Evolutionary conservation across 2,888 invertebrate species (phyloP), one percentile per base, ranked within the genome.

Genomic region (Cephalotes varians): DNA sequence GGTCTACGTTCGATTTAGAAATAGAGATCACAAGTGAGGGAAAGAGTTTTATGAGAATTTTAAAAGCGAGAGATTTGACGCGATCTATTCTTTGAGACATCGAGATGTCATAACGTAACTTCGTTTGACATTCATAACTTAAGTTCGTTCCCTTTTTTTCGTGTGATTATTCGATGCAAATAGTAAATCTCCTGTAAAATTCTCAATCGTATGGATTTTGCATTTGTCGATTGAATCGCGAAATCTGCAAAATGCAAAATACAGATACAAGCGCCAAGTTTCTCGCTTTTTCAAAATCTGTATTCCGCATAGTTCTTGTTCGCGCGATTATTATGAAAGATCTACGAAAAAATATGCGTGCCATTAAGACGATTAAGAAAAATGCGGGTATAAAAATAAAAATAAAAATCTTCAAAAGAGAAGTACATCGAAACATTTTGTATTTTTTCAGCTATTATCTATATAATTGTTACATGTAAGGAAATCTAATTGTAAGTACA

Each of bases 1-100:
- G n/a, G n/a, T n/a, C 49, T 10, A 25, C 25, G 21, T 18, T 47
- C 21, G 65, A 65, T 73, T 73, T 73, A 40, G 25, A 37, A 9
- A n/a, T 37, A 21, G 5, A 31, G 7, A 37, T 62, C 34, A 10
- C 34, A 3, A 2, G 12, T 21, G 37, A 10, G 28, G 31, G n/a
- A 1, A 37, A 12, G 60, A 44, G 15, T 44, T 37, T 37, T 21
- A 12, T 1, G 21, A 37, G 12, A 37, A 40, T 62, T 49, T 49
- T 34, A 21, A 1, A 49, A 15, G 21, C 47, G 18, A 47, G 64
- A 28, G 5, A 21, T 0, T 25, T 56, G 37, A 7, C n/a, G n/a
- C 31, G 15, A 12, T 58, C 10, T 51, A 6, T 44, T 58, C 28
- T 56, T 40, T 18, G 18, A 51, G 49, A 47, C 5, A 40, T 47